Conservation (phyloP, 2,888 invertebrate species). For the Lepidocyrtinus sp. region DNA sequence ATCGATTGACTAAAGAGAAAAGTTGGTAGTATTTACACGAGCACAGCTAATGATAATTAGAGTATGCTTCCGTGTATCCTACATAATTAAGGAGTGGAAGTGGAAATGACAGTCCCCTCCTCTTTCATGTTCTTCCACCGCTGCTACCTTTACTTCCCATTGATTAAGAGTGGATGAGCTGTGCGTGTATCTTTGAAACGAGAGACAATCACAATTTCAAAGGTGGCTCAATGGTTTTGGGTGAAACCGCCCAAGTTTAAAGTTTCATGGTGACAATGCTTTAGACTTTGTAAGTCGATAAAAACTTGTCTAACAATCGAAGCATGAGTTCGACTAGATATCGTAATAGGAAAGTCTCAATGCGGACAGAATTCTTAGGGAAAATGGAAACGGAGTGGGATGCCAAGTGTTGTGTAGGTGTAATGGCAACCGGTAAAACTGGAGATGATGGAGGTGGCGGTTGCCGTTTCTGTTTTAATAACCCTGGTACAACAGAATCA, state of each 20-base stretch:
- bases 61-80: conserved; percentile 5
- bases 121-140: conserved; percentile 16
- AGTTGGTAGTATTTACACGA: background rate
- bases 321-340: conserved; percentile 3
- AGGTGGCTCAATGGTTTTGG: background rate
- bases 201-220: too few relatives aligned
- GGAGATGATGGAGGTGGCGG: conserved; percentile 24
- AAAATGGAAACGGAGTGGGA: background rate
- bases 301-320: too few relatives aligned
- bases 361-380: background rate
- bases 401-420: background rate
- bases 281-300: too few relatives aligned
- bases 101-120: conserved; percentile 20
- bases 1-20: conserved; percentile 13
- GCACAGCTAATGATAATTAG: conserved; percentile 14
- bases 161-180: conserved; percentile 3
- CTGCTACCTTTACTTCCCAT: conserved; percentile 1
- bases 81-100: conserved; percentile 20
- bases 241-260: background rate
- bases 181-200: too few relatives aligned
- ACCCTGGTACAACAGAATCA: background rate
- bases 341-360: background rate
- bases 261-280: too few relatives aligned
- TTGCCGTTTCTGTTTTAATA: background rate
- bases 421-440: background rate